Percentiles rank a stretch among this genome's conserved stretches.
phyloP scores from a whole-genome alignment of 2,888 invertebrate genomes.

The Sarcophaga subvicina region DNA sequence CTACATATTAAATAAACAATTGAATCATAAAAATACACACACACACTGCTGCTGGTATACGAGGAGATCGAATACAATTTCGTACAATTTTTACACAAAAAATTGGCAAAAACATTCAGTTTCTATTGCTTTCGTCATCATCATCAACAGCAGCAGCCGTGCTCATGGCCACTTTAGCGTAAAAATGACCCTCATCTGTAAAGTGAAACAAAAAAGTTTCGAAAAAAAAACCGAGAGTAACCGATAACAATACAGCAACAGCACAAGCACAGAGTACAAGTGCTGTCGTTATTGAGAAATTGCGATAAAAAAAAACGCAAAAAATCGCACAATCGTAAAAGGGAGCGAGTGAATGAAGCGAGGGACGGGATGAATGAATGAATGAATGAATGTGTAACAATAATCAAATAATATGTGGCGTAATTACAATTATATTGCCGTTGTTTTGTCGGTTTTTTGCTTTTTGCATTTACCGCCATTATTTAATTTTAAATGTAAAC shows the following conservation, averaged over 20 bases:
- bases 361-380: background rate
- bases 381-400: slow-evolving; percentile 33
- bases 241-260: background rate
- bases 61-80: background rate
- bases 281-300: slow-evolving; percentile 23
- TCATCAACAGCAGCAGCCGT: slow-evolving; percentile 3
- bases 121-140: background rate
- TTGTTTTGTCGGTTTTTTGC: background rate
- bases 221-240: background rate
- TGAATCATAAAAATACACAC: slow-evolving; percentile 32
- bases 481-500: slow-evolving; percentile 2
- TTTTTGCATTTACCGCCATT: background rate
- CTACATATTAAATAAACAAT: slow-evolving; percentile 48
- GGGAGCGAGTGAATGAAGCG: background rate
- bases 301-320: slow-evolving; percentile 4
- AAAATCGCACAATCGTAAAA: background rate
- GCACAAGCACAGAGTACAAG: slow-evolving; percentile 2
- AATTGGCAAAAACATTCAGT: slow-evolving; percentile 10
- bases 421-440: slow-evolving; percentile 20
- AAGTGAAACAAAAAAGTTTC: slow-evolving; percentile 9
- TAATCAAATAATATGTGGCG: slow-evolving; percentile 9
- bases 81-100: background rate
- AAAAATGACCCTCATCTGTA: slow-evolving; percentile 55
- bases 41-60: background rate
- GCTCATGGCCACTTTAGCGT: slow-evolving; percentile 62